These are phyloP conservation scores for Notarius lentiginosus DNA, from an alignment of 2,113 vertebrate species.

Conservation along the genomic window DNA sequence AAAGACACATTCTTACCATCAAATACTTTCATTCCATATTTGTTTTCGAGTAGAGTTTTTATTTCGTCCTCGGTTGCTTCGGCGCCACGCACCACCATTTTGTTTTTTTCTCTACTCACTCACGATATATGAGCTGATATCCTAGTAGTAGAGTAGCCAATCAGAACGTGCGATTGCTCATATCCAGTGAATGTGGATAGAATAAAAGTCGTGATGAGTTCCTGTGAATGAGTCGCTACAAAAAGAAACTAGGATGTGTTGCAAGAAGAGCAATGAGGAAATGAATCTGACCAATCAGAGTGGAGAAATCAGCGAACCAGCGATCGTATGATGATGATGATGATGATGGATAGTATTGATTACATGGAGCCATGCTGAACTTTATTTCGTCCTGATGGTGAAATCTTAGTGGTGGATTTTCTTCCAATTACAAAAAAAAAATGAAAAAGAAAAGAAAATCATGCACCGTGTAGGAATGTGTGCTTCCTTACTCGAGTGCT, in stretches of 20 bases:
- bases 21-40: too few relatives aligned
- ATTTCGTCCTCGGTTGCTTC: too few relatives aligned
- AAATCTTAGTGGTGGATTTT: background rate
- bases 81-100: too few relatives aligned
- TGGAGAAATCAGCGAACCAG: background rate
- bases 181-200: too few relatives aligned
- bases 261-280: too few relatives aligned
- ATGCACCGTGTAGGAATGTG: background rate
- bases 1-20: too few relatives aligned
- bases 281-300: background rate
- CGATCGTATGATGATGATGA: background rate
- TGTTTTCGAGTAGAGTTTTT: too few relatives aligned
- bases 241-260: background rate
- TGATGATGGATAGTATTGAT: background rate
- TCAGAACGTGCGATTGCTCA: too few relatives aligned
- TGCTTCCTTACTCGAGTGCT: background rate
- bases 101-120: too few relatives aligned
- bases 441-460: background rate
- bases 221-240: background rate
- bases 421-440: background rate
- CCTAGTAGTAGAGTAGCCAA: too few relatives aligned
- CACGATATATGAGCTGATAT: too few relatives aligned
- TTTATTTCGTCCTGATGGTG: background rate
- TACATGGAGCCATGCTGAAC: background rate
- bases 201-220: too few relatives aligned